Evolutionary conservation across 2,797 vertebrate species (phyloP).

Genomic region (Cephalopachus bancanus): DNA sequence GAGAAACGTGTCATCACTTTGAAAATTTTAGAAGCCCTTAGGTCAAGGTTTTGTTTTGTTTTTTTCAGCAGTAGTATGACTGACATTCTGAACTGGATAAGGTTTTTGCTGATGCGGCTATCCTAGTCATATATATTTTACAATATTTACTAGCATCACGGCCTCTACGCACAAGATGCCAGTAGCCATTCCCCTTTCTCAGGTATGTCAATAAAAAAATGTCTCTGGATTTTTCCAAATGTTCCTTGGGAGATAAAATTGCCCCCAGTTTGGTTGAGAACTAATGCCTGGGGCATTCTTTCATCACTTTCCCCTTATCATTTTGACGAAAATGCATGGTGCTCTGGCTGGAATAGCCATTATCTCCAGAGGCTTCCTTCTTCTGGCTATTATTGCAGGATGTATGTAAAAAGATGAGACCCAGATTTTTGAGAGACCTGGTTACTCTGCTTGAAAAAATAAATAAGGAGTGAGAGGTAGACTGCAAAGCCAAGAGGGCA

Average conservation of each 20-base stretch:
- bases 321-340: neutral
- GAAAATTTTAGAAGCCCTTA: neutral
- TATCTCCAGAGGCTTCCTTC: neutral
- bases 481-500: neutral
- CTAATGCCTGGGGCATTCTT: fast-evolving
- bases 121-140: neutral
- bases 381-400: neutral
- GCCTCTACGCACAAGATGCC: neutral
- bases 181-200: neutral
- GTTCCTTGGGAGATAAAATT: neutral
- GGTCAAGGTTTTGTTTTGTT: too few relatives aligned
- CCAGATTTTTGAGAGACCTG: neutral
- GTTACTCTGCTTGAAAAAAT: neutral
- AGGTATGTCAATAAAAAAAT: neutral
- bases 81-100: neutral
- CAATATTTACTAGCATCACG: neutral
- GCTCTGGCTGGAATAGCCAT: neutral
- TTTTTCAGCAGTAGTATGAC: neutral
- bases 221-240: neutral
- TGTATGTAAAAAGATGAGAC: neutral
- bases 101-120: neutral
- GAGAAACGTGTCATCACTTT: fast-evolving
- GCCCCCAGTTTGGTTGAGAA: neutral
- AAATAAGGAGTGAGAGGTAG: neutral
- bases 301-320: neutral